These are phyloP conservation scores for Leucosticte australis DNA, from an alignment of 2,113 vertebrate genomes.

Conservation along the genomic window DNA sequence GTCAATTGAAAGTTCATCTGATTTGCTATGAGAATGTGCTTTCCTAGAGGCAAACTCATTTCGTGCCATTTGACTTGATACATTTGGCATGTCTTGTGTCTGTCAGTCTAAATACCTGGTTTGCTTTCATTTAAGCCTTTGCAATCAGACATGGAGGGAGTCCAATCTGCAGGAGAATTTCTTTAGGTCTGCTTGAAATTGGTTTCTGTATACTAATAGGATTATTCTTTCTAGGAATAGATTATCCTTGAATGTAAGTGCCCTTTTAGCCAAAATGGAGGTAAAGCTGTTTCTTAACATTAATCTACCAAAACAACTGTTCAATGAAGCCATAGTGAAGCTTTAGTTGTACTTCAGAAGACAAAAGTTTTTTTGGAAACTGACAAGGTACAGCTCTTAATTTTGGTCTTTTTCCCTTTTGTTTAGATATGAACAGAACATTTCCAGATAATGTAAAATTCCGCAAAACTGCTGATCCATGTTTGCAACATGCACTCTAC, in stretches of 20 bases:
- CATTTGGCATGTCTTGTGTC: neutral
- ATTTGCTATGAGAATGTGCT: neutral
- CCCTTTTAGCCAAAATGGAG: neutral
- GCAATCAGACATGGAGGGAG: neutral
- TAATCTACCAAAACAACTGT: neutral
- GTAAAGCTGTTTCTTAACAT: neutral
- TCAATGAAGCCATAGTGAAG: neutral
- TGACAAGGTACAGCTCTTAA: neutral
- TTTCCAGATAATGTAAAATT: constrained; percentile 96
- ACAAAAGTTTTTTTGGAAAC: neutral
- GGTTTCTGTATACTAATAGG: neutral
- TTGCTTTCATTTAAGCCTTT: neutral
- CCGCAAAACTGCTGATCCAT: constrained; percentile 77
- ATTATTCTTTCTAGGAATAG: constrained; percentile 17
- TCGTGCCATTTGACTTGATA: neutral
- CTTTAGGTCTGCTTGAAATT: neutral
- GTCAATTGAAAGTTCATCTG: neutral
- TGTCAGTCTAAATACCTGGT: neutral
- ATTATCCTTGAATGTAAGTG: neutral
- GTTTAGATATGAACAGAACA: constrained; percentile 91
- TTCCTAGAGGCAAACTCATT: neutral
- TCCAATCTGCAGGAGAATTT: neutral
- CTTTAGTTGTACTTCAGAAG: neutral
- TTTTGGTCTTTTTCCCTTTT: neutral
- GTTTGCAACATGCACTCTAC: constrained; percentile 83